Evolutionary conservation across 2,888 invertebrate species (phyloP).

Genomic region (Drosophila kanekoi): DNA sequence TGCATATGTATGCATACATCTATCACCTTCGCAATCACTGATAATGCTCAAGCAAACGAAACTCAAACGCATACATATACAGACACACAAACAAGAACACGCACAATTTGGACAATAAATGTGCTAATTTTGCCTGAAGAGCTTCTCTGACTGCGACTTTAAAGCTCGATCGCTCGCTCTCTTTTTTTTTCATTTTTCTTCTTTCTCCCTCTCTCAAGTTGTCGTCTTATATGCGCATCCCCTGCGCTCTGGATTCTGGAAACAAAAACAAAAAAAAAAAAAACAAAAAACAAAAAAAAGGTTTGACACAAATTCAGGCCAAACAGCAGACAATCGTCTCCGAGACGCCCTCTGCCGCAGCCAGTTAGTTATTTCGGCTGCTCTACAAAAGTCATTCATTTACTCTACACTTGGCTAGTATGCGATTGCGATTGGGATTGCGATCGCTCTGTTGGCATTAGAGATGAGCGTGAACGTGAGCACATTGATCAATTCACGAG

Average conservation of each 20-base stretch:
- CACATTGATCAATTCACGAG: slow-evolving; percentile 9
- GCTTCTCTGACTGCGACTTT: slow-evolving; percentile 23
- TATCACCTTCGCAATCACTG: slow-evolving; percentile 62
- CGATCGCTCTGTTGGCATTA: slow-evolving; percentile 44
- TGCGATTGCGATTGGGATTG: slow-evolving; percentile 9
- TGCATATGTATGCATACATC: slow-evolving; percentile 25
- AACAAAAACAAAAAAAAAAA: slow-evolving; percentile 2
- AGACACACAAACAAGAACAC: slow-evolving; percentile 28
- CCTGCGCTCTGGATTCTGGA: slow-evolving; percentile 8
- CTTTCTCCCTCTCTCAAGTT: slow-evolving; percentile 3
- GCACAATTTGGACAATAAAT: slow-evolving; percentile 56
- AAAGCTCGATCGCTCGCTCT: slow-evolving; percentile 12
- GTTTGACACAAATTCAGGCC: slow-evolving; percentile 52
- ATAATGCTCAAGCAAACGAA: slow-evolving; percentile 51
- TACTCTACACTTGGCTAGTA: slow-evolving; percentile 35
- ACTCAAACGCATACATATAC: slow-evolving; percentile 20
- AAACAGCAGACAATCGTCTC: slow-evolving; percentile 17
- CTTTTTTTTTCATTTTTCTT: neutral
- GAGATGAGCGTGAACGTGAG: slow-evolving; percentile 45
- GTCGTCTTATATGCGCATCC: slow-evolving; percentile 13
- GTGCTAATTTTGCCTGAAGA: slow-evolving; percentile 63
- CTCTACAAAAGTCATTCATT: slow-evolving; percentile 55
- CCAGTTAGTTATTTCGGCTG: slow-evolving; percentile 27
- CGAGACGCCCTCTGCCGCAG: neutral
- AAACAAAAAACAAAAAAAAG: slow-evolving; percentile 1